These are phyloP conservation scores for Spizaetus ornatus DNA, from an alignment of 2,113 vertebrate genomes.

Conservation along the genomic window DNA sequence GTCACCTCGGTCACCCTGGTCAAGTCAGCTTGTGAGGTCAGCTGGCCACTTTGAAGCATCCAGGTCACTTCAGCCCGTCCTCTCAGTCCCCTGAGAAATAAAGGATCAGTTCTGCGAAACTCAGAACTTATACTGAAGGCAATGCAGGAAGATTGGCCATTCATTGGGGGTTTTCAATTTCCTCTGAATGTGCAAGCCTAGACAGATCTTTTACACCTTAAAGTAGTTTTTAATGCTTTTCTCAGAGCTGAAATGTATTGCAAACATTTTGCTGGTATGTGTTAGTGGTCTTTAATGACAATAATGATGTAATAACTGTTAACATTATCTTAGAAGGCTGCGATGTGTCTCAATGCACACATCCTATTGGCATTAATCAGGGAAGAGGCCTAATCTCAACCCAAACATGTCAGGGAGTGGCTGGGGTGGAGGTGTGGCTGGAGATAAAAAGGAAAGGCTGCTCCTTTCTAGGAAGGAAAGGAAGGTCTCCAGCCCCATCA, in stretches of 20 bases:
- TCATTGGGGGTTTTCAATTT: neutral
- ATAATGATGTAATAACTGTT: slow-evolving; percentile 14
- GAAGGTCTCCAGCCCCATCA: neutral
- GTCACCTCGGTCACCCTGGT: neutral
- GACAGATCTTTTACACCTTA: neutral
- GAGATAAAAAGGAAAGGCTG: slow-evolving; percentile 37
- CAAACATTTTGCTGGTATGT: neutral
- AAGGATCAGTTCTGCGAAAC: neutral
- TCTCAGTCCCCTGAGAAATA: neutral
- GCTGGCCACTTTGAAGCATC: neutral
- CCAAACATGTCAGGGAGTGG: slow-evolving; percentile 39
- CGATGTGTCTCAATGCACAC: neutral
- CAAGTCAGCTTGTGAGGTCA: neutral
- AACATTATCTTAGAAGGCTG: slow-evolving; percentile 22
- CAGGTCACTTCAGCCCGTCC: neutral
- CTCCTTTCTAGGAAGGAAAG: slow-evolving; percentile 43
- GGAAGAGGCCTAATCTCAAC: neutral
- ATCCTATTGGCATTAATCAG: slow-evolving; percentile 54
- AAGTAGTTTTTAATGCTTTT: slow-evolving; percentile 21
- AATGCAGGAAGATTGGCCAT: neutral
- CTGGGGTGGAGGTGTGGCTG: neutral
- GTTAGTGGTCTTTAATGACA: slow-evolving; percentile 3
- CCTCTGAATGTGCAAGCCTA: neutral
- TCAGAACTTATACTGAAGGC: neutral
- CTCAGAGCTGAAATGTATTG: neutral